phyloP scores from a whole-genome alignment of 2,797 vertebrate genomes.

The Acropternis orthonyx region DNA sequence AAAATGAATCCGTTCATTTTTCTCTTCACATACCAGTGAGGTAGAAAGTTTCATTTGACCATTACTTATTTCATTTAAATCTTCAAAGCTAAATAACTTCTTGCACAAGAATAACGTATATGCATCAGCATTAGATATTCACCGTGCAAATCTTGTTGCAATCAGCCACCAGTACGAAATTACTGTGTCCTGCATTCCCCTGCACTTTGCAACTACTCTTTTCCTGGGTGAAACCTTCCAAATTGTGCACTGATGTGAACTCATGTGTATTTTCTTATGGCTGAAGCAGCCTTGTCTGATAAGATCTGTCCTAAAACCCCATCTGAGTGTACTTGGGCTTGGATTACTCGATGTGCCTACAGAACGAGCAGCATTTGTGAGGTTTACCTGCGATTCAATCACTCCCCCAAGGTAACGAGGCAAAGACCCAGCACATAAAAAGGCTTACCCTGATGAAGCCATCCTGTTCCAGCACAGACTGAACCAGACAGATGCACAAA shows the following conservation, averaged over 20 bases:
- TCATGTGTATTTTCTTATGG: background rate
- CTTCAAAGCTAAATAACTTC: background rate
- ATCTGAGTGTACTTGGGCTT: background rate
- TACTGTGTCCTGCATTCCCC: background rate
- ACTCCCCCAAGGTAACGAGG: background rate
- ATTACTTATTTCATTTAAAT: background rate
- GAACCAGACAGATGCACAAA: background rate
- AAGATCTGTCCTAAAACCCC: background rate
- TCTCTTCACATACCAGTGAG: background rate
- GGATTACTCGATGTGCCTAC: background rate
- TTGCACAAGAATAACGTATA: background rate
- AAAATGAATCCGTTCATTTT: background rate
- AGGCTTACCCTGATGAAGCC: background rate
- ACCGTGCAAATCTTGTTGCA: background rate
- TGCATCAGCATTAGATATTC: background rate
- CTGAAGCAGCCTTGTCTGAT: background rate
- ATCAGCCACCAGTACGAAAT: background rate
- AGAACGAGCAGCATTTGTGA: background rate
- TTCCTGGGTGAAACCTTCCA: background rate
- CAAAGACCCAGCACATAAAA: background rate
- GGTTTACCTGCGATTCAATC: background rate
- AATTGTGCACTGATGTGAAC: background rate
- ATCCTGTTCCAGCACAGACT: background rate
- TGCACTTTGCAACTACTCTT: background rate
- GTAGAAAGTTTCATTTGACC: background rate